phyloP scores from a whole-genome alignment of 2,888 invertebrate genomes.

The Cephus runcator region DNA sequence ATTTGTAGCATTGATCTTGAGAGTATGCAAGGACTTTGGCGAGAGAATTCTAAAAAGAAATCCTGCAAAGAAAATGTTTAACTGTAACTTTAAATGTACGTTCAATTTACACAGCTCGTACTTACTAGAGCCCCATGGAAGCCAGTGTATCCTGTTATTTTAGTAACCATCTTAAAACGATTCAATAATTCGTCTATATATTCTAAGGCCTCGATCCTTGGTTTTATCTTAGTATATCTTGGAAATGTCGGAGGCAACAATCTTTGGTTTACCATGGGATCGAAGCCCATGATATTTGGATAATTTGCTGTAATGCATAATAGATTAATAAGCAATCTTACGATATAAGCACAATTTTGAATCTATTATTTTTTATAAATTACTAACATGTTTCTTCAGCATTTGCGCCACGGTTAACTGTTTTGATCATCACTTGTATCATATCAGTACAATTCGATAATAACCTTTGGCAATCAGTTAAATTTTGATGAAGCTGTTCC shows the following conservation, averaged over 20 bases:
- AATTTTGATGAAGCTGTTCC: slow-evolving; percentile 73
- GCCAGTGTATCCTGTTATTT: slow-evolving; percentile 80
- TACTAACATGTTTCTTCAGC: slow-evolving; percentile 73
- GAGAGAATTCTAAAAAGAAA: slow-evolving; percentile 93
- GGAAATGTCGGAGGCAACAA: slow-evolving; percentile 98
- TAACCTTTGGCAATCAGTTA: slow-evolving; percentile 83
- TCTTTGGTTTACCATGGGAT: slow-evolving; percentile 95
- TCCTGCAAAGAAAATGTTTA: slow-evolving; percentile 71
- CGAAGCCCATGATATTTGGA: slow-evolving; percentile 91
- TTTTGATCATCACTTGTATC: slow-evolving; percentile 82
- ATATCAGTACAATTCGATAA: slow-evolving; percentile 85
- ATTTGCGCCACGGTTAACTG: slow-evolving; percentile 79
- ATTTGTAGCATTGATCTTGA: slow-evolving; percentile 91
- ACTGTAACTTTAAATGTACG: slow-evolving; percentile 1
- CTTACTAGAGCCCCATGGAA: slow-evolving; percentile 86
- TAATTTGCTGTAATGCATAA: slow-evolving; percentile 69
- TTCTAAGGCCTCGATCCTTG: slow-evolving; percentile 79
- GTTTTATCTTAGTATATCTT: slow-evolving; percentile 91
- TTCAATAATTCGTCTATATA: slow-evolving; percentile 87
- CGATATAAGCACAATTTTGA: slow-evolving; percentile 13
- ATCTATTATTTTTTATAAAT: slow-evolving; percentile 17
- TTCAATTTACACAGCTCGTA: slow-evolving; percentile 9
- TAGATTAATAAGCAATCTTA: background rate
- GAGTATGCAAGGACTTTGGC: slow-evolving; percentile 87
- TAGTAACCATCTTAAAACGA: slow-evolving; percentile 83